These are phyloP conservation scores for Ectropis crepuscularia DNA, from an alignment of 2,888 invertebrate genomes.

Conservation along the genomic window DNA sequence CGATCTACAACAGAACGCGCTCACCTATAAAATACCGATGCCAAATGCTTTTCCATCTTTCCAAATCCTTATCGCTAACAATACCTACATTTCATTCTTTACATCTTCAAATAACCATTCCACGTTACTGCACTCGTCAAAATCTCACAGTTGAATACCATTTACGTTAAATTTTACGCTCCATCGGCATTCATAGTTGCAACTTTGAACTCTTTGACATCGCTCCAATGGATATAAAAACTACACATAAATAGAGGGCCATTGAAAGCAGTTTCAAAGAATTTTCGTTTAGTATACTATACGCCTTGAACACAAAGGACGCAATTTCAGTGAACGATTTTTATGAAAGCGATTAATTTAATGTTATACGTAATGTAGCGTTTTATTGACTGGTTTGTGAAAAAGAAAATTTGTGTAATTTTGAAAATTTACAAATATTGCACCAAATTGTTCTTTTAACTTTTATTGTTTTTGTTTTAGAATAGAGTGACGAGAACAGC, in stretches of 20 bases:
- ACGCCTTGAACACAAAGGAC: slow-evolving; percentile 11
- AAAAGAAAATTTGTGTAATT: not conserved
- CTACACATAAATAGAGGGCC: slow-evolving; percentile 1
- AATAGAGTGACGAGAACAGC: no score
- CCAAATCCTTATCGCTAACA: not conserved
- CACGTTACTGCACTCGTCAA: not conserved
- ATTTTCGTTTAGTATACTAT: not conserved
- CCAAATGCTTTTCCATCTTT: no score
- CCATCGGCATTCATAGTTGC: slow-evolving; percentile 3
- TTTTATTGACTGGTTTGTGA: not conserved
- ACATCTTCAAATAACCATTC: not conserved
- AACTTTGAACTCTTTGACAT: slow-evolving; percentile 19
- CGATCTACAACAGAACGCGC: no score
- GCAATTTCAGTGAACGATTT: slow-evolving; percentile 2
- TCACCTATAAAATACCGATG: no score
- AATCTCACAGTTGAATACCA: slow-evolving; percentile 5
- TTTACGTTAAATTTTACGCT: slow-evolving; percentile 9
- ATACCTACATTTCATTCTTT: not conserved
- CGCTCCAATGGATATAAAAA: slow-evolving; percentile 8
- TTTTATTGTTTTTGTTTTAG: not conserved
- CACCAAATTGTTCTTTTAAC: no score
- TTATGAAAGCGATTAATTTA: not conserved
- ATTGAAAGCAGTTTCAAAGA: slow-evolving; percentile 16
- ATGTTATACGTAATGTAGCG: not conserved
- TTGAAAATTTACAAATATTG: no score